Percentiles rank a stretch among this genome's conserved stretches.
phyloP scores from a whole-genome alignment of 2,797 vertebrate genomes.

The Emydoidea blandingii region DNA sequence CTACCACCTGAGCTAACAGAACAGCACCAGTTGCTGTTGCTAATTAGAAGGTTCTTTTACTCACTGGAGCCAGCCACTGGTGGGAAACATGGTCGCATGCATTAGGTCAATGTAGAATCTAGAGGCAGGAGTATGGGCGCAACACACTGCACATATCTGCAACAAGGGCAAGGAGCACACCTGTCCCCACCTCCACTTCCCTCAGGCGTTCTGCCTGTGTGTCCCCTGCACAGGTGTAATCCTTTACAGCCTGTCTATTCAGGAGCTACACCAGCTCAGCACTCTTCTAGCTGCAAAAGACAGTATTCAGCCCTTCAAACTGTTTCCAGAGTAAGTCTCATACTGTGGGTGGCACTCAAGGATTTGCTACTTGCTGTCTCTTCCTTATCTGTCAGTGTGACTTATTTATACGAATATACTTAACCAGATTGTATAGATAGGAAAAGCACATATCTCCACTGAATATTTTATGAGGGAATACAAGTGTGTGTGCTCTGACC shows the following conservation, averaged over 20 bases:
- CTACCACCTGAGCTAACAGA: not conserved
- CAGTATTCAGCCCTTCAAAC: not conserved
- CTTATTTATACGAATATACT: conserved; percentile 17
- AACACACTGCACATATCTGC: not conserved
- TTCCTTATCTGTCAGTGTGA: not conserved
- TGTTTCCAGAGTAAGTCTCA: not conserved
- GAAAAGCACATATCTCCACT: not conserved
- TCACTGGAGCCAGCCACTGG: not conserved
- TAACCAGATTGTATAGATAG: not conserved
- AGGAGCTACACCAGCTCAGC: not conserved
- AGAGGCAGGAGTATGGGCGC: not conserved
- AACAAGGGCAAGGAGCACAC: not conserved
- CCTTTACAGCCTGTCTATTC: not conserved
- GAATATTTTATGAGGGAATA: not conserved
- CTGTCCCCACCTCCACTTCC: not conserved
- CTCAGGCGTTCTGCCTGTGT: not conserved
- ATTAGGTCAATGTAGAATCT: not conserved
- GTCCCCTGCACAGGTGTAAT: not conserved
- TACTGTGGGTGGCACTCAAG: not conserved
- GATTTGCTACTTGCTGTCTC: not conserved
- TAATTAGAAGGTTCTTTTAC: not conserved
- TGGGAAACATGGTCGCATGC: not conserved
- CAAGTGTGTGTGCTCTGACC: not conserved
- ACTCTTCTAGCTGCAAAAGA: not conserved
- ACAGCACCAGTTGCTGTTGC: no score